These are phyloP conservation scores for Orchestia grillus DNA, from an alignment of 1,140 invertebrate species.

Conservation along the genomic window DNA sequence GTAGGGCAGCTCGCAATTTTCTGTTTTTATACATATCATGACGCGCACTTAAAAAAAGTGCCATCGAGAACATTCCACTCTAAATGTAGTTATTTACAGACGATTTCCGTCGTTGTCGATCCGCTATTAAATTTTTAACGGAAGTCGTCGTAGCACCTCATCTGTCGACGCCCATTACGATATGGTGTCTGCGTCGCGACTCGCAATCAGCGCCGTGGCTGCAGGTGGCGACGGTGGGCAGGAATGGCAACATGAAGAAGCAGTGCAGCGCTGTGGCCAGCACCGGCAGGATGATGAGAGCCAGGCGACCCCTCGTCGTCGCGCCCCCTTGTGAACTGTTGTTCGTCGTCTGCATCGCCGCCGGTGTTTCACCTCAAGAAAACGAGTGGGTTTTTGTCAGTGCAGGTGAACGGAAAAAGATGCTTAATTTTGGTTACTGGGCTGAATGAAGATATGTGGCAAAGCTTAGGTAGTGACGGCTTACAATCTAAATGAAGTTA, in stretches of 20 bases:
- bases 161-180: not conserved
- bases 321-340: not conserved
- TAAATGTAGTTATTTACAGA: not conserved
- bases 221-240: not conserved
- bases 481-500: too few relatives aligned
- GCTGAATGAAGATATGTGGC: too few relatives aligned
- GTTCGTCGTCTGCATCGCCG: slow-evolving; percentile 57
- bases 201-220: not conserved
- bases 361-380: slow-evolving; percentile 31
- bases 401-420: not conserved
- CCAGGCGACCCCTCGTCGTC: not conserved
- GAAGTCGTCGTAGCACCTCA: not conserved
- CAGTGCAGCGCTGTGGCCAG: not conserved
- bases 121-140: not conserved
- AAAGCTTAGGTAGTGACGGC: not conserved
- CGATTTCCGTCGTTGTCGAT: not conserved
- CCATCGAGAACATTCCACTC: not conserved
- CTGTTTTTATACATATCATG: not conserved
- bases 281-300: not conserved
- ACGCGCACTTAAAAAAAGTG: not conserved
- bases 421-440: not conserved
- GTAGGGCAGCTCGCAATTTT: not conserved
- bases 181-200: not conserved
- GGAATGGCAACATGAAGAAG: not conserved
- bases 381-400: not conserved